Conservation (phyloP, 2,797 vertebrate genomes). For the Dallia pectoralis region DNA sequence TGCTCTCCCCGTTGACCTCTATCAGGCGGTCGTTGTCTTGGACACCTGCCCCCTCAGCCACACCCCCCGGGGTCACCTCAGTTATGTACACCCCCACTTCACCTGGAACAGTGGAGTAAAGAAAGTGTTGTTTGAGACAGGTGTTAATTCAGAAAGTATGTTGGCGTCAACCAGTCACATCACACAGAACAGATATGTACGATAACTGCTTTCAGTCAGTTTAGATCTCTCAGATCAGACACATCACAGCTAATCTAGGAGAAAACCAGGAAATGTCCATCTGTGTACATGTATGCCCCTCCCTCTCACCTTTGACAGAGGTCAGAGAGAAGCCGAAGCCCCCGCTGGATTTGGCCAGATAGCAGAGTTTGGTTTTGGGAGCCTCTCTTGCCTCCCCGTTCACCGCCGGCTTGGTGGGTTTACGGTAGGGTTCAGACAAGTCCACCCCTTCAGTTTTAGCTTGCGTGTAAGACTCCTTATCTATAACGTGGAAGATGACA, state of each 20-base stretch:
- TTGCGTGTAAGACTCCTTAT: slow-evolving; percentile 79
- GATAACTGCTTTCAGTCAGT: background rate
- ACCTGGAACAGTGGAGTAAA: slow-evolving; percentile 60
- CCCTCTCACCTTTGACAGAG: slow-evolving; percentile 76
- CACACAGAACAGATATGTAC: background rate
- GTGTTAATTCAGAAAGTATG: background rate
- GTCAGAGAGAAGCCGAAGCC: slow-evolving; percentile 87
- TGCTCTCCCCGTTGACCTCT: slow-evolving; percentile 86
- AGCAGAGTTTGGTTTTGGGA: slow-evolving; percentile 84
- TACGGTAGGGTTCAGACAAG: slow-evolving; percentile 62
- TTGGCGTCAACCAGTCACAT: too few species aligned
- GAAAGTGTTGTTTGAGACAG: background rate
- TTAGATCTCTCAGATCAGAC: background rate
- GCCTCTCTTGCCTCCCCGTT: slow-evolving; percentile 53
- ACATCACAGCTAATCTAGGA: background rate
- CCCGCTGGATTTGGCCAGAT: slow-evolving; percentile 76
- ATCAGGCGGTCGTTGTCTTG: slow-evolving; percentile 79
- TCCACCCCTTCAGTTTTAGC: slow-evolving; percentile 74
- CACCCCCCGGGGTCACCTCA: slow-evolving; percentile 70
- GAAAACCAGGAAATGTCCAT: background rate
- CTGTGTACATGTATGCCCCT: background rate
- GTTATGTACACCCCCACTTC: slow-evolving; percentile 78
- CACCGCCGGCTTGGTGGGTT: slow-evolving; percentile 34
- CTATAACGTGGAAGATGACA: slow-evolving; percentile 81
- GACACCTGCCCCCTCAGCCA: slow-evolving; percentile 84